Conservation (phyloP, 1,140 invertebrate species). For the Philotrypesis tridentata region DNA sequence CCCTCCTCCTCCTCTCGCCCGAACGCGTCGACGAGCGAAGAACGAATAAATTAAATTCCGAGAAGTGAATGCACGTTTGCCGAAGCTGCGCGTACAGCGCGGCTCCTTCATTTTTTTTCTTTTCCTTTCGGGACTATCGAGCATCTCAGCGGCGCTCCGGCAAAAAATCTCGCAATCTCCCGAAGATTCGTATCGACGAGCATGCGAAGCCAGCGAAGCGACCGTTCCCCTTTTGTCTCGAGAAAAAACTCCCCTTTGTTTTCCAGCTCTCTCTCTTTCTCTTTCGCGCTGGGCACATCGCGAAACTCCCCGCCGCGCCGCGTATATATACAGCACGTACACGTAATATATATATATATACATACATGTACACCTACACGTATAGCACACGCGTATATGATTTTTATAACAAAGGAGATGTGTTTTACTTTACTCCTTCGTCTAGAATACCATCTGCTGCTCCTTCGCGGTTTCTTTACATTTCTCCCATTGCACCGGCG, state of each 20-base stretch:
- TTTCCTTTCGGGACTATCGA: constrained; percentile 2
- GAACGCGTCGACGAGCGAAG: too few relatives aligned
- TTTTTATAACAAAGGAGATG: constrained; percentile 47
- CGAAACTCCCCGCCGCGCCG: background rate
- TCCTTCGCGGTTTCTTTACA: background rate
- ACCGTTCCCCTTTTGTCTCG: constrained; percentile 38
- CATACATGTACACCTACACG: too few relatives aligned
- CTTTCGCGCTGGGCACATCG: constrained; percentile 8
- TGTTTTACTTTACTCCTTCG: constrained; percentile 33
- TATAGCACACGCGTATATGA: too few relatives aligned
- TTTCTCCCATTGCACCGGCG: background rate
- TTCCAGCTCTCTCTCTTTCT: too few relatives aligned
- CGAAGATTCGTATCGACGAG: constrained; percentile 48
- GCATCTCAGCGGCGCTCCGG: constrained; percentile 16
- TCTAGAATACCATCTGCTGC: background rate
- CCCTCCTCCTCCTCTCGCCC: too few relatives aligned
- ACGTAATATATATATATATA: background rate
- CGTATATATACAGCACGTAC: background rate
- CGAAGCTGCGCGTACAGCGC: background rate
- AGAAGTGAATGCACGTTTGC: constrained; percentile 31
- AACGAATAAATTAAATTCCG: background rate
- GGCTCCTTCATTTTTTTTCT: background rate
- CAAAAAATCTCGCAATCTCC: constrained; percentile 48
- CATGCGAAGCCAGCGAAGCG: constrained; percentile 26
- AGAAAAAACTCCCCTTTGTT: constrained; percentile 48